phyloP scores from a whole-genome alignment of 2,888 invertebrate species.

The Thereva unica region DNA sequence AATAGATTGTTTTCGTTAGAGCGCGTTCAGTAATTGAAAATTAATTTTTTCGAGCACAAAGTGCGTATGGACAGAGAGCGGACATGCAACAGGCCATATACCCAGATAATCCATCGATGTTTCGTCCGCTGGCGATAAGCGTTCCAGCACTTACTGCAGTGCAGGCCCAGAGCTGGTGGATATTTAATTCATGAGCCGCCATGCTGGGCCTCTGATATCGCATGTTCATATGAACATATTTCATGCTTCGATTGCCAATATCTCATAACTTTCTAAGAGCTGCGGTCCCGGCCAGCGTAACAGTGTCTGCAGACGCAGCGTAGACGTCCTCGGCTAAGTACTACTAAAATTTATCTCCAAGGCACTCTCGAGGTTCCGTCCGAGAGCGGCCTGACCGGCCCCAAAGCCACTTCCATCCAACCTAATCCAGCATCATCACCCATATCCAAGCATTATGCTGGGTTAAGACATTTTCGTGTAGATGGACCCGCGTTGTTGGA shows the following conservation, averaged over 20 bases:
- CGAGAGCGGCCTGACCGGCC: no score
- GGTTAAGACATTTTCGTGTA: background rate
- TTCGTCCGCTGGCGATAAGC: background rate
- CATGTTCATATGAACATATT: conserved; percentile 18
- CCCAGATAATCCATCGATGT: background rate
- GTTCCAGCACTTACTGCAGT: background rate
- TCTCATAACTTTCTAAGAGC: conserved; percentile 34
- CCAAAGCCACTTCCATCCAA: no score
- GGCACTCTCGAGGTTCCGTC: background rate
- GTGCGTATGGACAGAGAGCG: background rate
- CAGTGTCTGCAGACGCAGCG: conserved; percentile 1
- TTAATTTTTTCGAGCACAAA: conserved; percentile 3
- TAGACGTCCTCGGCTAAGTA: background rate
- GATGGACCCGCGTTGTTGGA: conserved; percentile 2
- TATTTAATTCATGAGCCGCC: conserved; percentile 28
- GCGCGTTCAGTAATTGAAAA: conserved; percentile 23
- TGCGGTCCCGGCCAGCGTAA: conserved; percentile 4
- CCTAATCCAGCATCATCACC: no score
- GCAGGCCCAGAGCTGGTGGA: background rate
- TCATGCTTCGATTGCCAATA: conserved; percentile 22
- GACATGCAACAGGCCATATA: background rate
- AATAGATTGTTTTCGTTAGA: conserved; percentile 20
- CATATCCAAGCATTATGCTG: background rate
- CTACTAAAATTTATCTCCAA: background rate
- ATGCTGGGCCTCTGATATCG: conserved; percentile 25